Conservation (phyloP, 1,140 invertebrate species). For the Drosophila punjabiensis region DNA sequence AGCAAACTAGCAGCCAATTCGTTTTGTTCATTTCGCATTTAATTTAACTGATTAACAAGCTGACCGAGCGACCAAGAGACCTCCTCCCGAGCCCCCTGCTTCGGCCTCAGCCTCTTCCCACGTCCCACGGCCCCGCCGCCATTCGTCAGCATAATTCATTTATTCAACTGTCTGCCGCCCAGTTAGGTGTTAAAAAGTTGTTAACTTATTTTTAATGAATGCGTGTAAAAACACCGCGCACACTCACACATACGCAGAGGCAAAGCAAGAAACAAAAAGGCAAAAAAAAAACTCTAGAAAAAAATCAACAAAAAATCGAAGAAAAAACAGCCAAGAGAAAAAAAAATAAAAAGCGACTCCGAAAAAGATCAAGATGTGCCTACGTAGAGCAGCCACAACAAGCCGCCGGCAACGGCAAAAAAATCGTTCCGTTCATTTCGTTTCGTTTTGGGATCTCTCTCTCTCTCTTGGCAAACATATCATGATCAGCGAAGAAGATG, state of each 20-base stretch:
- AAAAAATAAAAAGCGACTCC: slow-evolving; percentile 11
- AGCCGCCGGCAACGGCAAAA: slow-evolving; percentile 56
- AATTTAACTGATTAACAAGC: slow-evolving; percentile 83
- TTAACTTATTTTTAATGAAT: slow-evolving; percentile 85
- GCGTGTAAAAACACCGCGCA: slow-evolving; percentile 68
- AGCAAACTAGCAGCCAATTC: slow-evolving; percentile 67
- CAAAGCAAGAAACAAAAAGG: slow-evolving; percentile 20
- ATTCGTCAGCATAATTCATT: slow-evolving; percentile 83
- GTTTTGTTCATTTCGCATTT: slow-evolving; percentile 83
- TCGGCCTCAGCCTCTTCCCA: not conserved
- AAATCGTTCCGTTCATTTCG: slow-evolving; percentile 51
- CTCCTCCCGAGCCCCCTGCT: not conserved
- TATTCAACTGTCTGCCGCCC: slow-evolving; percentile 84
- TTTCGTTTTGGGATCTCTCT: slow-evolving; percentile 61
- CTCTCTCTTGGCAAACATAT: slow-evolving; percentile 64
- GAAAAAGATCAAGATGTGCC: slow-evolving; percentile 78
- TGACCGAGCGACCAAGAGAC: slow-evolving; percentile 14
- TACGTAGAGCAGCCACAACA: slow-evolving; percentile 67
- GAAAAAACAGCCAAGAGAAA: slow-evolving; percentile 30
- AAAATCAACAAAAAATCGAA: slow-evolving; percentile 25
- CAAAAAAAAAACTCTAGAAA: slow-evolving; percentile 15
- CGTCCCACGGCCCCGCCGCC: slow-evolving; percentile 45
- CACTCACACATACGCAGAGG: slow-evolving; percentile 14
- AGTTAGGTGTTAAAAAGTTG: slow-evolving; percentile 85
- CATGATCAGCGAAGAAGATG: slow-evolving; percentile 63